Base-by-base conservation (phyloP, 2,113 vertebrate genomes). In the Corythoichthys intestinalis region DNA sequence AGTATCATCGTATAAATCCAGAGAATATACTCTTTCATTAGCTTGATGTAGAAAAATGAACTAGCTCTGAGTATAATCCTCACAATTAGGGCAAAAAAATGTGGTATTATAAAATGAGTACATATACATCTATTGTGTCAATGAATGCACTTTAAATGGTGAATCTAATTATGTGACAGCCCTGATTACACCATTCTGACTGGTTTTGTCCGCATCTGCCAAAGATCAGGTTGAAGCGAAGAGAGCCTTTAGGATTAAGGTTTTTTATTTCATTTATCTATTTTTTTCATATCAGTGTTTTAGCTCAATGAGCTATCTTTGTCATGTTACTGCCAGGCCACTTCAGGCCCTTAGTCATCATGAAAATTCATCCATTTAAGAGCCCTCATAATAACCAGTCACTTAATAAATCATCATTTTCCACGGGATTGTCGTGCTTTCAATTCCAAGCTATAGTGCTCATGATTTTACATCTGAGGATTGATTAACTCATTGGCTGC, bases 91-190 rank as follows among this genome's bases (percentile, higher is more conserved):
- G 66, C 56, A 20, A 73, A 80, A 14, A 76, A 82, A 69, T 63
- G 65, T 48, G 20, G 37, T 85, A 74, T 73, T 72, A 71, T 34
- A 34, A 79, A 77, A 77, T 34, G 75, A 75, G 63, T 79, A 53
- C 77, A 50, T 69, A 63, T 88, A 89, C 74, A 84, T 75, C 74
- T 73, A 82, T 63, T 69, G 79, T 87, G 87, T 90, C 79, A 85
- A 86, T 83, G 69, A 69, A 81, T 48, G 84, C 90, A 93, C 90
- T 91, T 91, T 91, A 89, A 81, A 83, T 78, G 61, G 75, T 82
- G 66, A 80, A 76, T 66, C 54, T 86, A 61, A 73, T 76, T 78
- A 77, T 73, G 77, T 72, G 69, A 64, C 69, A 65, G 67, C 79
- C 80, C 79, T 73, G 60, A 80, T 68, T 73, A 68, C 73, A 82